phyloP scores from a whole-genome alignment of 2,888 invertebrate genomes.

The Lamellibrachia columna region DNA sequence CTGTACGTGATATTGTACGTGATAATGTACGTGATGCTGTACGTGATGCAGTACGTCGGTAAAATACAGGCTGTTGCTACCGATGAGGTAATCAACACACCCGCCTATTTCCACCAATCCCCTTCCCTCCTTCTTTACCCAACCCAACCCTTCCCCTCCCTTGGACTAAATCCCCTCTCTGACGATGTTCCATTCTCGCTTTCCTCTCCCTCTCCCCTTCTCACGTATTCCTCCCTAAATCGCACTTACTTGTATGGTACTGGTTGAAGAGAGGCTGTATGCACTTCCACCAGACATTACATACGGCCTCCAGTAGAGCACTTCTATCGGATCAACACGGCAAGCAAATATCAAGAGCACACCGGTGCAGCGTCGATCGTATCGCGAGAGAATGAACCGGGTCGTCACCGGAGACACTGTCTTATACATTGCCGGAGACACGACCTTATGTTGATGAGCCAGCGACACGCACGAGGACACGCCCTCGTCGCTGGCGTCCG shows the following conservation, averaged over 20 bases:
- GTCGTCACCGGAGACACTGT: neutral
- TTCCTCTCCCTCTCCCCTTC: neutral
- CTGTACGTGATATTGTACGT: neutral
- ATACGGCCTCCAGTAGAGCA: neutral
- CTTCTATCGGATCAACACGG: neutral
- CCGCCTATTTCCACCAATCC: neutral
- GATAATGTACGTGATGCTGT: neutral
- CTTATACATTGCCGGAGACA: neutral
- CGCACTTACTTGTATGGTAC: constrained; percentile 12
- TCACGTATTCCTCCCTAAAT: neutral
- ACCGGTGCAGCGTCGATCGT: neutral
- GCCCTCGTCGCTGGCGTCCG: neutral
- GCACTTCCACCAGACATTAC: neutral
- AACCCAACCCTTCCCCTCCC: neutral
- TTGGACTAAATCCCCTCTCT: too few relatives aligned
- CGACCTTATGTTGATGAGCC: constrained; percentile 6
- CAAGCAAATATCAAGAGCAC: neutral
- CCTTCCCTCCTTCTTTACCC: neutral
- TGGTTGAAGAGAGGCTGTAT: neutral
- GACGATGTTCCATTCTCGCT: neutral
- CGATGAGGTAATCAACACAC: neutral
- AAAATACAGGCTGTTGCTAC: neutral
- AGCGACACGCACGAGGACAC: neutral
- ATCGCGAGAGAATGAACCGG: neutral
- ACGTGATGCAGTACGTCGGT: neutral